Evolutionary conservation across 53 echinoderm and acorn worm genomes (phyloP), one percentile per base, ranked within the genome.

Genomic region (Stichopus horrens): DNA sequence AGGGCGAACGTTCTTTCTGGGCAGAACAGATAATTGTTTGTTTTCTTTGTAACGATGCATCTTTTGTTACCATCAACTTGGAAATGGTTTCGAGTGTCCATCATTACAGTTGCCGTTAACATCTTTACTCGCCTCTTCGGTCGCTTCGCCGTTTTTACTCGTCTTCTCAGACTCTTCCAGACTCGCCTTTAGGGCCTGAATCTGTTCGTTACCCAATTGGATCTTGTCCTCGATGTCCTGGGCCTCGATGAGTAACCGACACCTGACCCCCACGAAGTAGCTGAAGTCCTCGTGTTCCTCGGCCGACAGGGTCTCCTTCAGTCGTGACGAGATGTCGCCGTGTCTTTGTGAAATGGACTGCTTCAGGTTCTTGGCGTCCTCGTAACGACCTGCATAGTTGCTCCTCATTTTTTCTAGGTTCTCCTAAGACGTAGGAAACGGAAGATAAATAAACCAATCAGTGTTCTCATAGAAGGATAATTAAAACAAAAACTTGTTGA

Each of bases 341-440:
- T 95, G 94, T 55, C 96, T 90, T 23, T 76, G 82, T 58, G 90
- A 90, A 81, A 96, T 96, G 78, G 93, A 93, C 88, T 89, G 89
- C 89, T 96, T 96, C 92, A 96, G 81, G 90, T 88, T 92, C 92
- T 96, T 93, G 57, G 96, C 96, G 19, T 96, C 96, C 59, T 93
- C 91, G 74, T 95, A 95, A 23, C 91, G 91, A 58, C 88, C 87
- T 65, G 89, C 87, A 77, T 95, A 81, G 57, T 90, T 93, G 56
- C 86, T 81, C 74, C 90, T 92, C 93, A 95, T 91, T 73, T 93
- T 93, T 83, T 93, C 91, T 14, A 96, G 92, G 83, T 95, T 92
- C 5, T 87, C 88, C 95, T 96, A 79, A 11, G 55, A 23, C 55
- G 0, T 14, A 56, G 83, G 11, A 57, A 83, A 71, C 6, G 63